Conservation (phyloP, 2,797 vertebrate genomes). For the Rhynchonycteris naso region DNA sequence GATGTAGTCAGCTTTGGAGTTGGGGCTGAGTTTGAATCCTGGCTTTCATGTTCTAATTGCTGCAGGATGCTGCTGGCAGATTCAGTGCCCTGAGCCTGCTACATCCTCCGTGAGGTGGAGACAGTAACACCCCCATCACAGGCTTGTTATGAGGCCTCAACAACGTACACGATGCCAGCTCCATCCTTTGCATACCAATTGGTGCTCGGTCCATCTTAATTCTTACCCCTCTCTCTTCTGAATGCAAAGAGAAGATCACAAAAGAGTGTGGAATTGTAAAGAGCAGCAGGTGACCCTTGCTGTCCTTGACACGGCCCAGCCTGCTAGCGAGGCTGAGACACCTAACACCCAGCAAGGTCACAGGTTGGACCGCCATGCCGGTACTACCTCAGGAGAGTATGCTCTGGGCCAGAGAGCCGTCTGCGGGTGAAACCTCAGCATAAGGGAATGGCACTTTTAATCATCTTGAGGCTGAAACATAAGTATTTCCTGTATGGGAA, state of each 20-base stretch:
- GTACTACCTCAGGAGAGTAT: not conserved
- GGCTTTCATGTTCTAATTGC: not conserved
- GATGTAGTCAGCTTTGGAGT: not conserved
- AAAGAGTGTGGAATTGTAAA: not conserved
- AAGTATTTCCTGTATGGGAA: constrained; percentile 12
- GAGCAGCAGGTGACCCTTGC: not conserved
- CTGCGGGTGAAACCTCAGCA: not conserved
- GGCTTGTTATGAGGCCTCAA: not conserved
- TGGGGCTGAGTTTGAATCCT: not conserved
- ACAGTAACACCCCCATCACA: not conserved
- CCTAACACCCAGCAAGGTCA: not conserved
- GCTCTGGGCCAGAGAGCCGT: not conserved
- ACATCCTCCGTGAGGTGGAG: not conserved
- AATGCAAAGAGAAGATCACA: not conserved
- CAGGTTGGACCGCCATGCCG: not conserved
- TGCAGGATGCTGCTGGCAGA: not conserved
- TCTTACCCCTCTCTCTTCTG: constrained; percentile 4
- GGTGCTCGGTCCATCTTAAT: not conserved
- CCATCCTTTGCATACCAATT: not conserved
- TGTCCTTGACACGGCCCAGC: constrained; percentile 60
- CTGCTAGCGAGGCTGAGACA: constrained; percentile 49
- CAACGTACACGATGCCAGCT: not conserved
- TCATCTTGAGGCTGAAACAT: not conserved
- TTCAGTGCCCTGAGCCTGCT: not conserved
- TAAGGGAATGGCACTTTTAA: constrained; percentile 18